phyloP scores from a whole-genome alignment of 2,888 invertebrate genomes.

The Cantharis rufa region DNA sequence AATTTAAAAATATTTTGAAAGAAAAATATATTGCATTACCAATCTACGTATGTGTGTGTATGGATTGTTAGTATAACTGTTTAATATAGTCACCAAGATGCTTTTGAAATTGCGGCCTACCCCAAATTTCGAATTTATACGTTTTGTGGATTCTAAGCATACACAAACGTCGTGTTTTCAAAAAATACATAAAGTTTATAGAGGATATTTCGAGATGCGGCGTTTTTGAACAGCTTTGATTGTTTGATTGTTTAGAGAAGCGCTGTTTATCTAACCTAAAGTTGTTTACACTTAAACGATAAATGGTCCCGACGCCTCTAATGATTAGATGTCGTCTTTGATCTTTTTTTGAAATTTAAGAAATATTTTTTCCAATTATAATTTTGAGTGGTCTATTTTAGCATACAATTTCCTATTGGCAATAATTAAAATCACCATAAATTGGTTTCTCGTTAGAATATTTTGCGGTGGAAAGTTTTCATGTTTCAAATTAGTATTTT shows the following conservation, averaged over 20 bases:
- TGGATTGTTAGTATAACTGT: neutral
- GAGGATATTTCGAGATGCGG: conserved; percentile 36
- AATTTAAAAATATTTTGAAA: too few relatives aligned
- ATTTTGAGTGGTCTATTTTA: neutral
- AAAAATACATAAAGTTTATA: conserved; percentile 23
- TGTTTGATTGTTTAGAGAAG: conserved; percentile 50
- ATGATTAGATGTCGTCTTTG: conserved; percentile 27
- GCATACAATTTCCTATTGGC: neutral
- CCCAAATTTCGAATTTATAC: conserved; percentile 4
- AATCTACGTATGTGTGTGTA: too few relatives aligned
- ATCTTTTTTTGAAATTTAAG: conserved; percentile 18
- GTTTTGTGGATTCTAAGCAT: conserved; percentile 22
- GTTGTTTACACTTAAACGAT: conserved; percentile 43
- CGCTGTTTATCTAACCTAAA: conserved; percentile 47
- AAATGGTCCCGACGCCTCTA: conserved; percentile 29
- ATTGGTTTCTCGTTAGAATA: neutral
- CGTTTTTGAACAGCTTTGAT: conserved; percentile 44
- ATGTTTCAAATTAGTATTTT: too few relatives aligned
- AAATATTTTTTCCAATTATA: conserved; percentile 1
- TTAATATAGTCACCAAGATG: neutral
- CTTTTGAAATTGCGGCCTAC: neutral
- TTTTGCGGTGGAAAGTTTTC: too few relatives aligned
- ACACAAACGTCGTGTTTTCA: conserved; percentile 20
- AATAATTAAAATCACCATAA: neutral
- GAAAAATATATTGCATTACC: too few relatives aligned